These are phyloP conservation scores for Pyrgilauda ruficollis DNA, from an alignment of 2,113 vertebrate genomes.

Conservation along the genomic window DNA sequence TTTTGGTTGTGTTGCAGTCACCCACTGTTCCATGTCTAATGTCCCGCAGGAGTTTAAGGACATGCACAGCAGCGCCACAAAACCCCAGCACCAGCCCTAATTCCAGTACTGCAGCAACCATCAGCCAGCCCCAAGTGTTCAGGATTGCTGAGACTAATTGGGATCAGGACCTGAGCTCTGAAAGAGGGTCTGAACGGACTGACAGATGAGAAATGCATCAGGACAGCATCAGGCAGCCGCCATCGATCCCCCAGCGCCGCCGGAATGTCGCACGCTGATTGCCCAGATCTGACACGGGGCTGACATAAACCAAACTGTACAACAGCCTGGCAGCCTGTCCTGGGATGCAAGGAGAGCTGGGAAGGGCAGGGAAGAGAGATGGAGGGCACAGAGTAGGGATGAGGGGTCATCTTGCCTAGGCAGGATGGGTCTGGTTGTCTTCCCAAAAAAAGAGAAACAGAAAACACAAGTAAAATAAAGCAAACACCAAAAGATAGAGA, in stretches of 20 bases:
- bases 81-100: background rate
- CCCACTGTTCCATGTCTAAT: background rate
- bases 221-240: background rate
- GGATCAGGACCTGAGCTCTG: background rate
- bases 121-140: background rate
- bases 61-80: fast-evolving
- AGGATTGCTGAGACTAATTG: background rate
- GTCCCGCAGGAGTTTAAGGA: background rate
- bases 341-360: background rate
- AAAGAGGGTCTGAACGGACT: background rate
- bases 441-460: background rate
- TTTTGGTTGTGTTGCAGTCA: background rate
- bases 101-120: background rate
- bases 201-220: background rate
- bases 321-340: fast-evolving
- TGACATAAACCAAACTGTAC: background rate
- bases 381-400: background rate
- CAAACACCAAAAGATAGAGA: background rate
- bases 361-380: background rate
- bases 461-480: background rate
- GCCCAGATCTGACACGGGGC: background rate
- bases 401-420: background rate
- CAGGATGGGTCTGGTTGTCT: background rate
- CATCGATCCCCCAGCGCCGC: background rate
- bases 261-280: fast-evolving